These are phyloP conservation scores for Mormoops blainvillei DNA, from an alignment of 2,113 vertebrate genomes.

Conservation along the genomic window DNA sequence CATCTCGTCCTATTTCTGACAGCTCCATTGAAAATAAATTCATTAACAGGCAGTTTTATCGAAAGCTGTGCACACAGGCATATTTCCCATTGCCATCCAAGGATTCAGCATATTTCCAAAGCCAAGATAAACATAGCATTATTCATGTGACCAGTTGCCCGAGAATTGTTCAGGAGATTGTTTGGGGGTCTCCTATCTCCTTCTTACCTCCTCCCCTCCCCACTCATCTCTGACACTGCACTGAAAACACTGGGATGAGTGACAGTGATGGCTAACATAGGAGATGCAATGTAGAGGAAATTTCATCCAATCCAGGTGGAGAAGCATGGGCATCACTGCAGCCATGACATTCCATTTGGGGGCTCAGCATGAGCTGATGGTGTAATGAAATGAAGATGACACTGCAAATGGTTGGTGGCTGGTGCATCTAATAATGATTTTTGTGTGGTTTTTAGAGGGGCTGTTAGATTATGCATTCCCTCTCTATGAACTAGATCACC, in stretches of 20 bases:
- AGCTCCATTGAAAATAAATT: slow-evolving; percentile 34
- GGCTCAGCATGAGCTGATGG: slow-evolving; percentile 26
- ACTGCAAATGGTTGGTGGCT: not conserved
- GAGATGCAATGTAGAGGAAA: not conserved
- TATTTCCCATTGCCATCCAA: not conserved
- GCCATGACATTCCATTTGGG: slow-evolving; percentile 26
- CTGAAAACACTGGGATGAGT: not conserved
- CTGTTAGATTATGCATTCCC: not conserved
- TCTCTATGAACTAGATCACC: not conserved
- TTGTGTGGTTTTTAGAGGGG: not conserved
- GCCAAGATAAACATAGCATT: slow-evolving; percentile 54
- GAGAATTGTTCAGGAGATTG: not conserved
- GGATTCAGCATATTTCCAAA: slow-evolving; percentile 27
- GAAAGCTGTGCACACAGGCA: not conserved
- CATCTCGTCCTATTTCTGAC: slow-evolving; percentile 41
- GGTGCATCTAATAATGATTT: slow-evolving; percentile 34
- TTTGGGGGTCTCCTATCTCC: not conserved
- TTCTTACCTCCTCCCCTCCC: not conserved
- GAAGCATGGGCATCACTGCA: not conserved
- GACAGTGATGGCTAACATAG: not conserved
- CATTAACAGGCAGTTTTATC: slow-evolving; percentile 37
- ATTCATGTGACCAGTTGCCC: not conserved
- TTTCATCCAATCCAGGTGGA: not conserved
- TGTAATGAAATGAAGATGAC: not conserved
- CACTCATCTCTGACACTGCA: not conserved